Evolutionary conservation across 2,113 vertebrate genomes (phyloP).

Genomic region (Anhinga anhinga): DNA sequence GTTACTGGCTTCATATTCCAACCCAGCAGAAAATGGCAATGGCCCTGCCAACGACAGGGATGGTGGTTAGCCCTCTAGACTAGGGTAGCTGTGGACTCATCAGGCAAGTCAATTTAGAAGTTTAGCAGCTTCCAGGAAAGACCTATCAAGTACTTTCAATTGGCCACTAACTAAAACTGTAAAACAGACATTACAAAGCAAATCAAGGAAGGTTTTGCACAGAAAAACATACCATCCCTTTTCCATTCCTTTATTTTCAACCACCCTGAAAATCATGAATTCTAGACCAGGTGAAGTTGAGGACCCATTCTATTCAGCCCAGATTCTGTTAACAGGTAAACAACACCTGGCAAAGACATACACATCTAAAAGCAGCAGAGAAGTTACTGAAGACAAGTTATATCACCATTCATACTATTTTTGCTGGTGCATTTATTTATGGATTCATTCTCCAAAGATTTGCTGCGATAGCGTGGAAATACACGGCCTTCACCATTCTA

Average conservation of each 20-base stretch:
- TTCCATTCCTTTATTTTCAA: background rate
- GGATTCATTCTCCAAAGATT: constrained; percentile 23
- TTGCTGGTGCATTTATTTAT: constrained; percentile 52
- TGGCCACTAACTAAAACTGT: background rate
- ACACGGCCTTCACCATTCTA: background rate
- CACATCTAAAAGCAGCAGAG: constrained; percentile 29
- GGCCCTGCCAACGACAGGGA: background rate
- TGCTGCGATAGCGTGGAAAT: background rate
- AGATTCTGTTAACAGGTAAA: background rate
- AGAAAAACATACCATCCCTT: background rate
- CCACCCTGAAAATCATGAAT: background rate
- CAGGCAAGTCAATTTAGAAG: background rate
- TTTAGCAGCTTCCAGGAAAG: background rate
- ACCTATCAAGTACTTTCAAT: background rate
- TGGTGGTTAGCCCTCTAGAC: background rate
- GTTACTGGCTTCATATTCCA: background rate
- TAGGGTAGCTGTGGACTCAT: background rate
- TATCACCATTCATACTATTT: background rate
- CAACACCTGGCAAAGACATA: background rate
- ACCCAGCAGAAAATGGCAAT: background rate
- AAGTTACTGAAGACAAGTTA: background rate
- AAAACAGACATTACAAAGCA: background rate
- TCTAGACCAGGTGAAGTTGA: background rate
- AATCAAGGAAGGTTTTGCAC: background rate
- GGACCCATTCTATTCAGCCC: background rate